Evolutionary conservation across 2,113 vertebrate genomes (phyloP), one percentile per base, ranked within the genome.

Genomic region (Phoxinus phoxinus): DNA sequence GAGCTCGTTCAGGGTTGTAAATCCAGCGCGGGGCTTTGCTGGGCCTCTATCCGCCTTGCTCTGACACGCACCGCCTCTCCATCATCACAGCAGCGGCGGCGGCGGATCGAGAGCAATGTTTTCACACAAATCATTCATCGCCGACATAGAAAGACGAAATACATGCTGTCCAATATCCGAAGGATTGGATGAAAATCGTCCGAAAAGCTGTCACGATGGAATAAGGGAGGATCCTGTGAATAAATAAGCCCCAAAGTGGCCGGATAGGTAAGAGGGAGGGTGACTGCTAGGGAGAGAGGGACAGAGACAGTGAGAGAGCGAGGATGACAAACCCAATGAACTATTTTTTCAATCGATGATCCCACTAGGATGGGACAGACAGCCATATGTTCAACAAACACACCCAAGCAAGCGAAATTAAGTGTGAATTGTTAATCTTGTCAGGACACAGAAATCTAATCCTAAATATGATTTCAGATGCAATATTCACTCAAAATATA

Each of bases 1-100:
- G 30, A 41, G 8, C 53, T 63, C 65, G 76, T 23, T 12, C 44
- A 41, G 5, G 75, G 58, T 58, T 23, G 82, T 48, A 86, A 88
- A 87, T 88, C 72, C 76, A 67, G 8, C 44, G 79, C 86, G 91
- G 84, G 85, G 82, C 82, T 63, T 15, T 56, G 85, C 87, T 86
- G 15, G n/a, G 89, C 78, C 89, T 86, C 90, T 91, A 90, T 58
- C 85, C 87, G 65, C 87, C 58, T 67, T 85, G 81, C 83, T 82
- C 83, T 78, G 88, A 88, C 84, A 74, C 84, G n/a, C 65, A 69
- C 88, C 56, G 82, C 72, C 80, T 84, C 75, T 89, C 91, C 74
- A 76, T 76, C 90, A 75, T 89, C 59, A 81, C 56, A 80, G 86
- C 51, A 65, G 19, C 41, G 35, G 80, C 61, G 74, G 88, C 51